These are phyloP conservation scores for Sycophila sp. DNA, from an alignment of 1,140 invertebrate species.

Conservation along the genomic window DNA sequence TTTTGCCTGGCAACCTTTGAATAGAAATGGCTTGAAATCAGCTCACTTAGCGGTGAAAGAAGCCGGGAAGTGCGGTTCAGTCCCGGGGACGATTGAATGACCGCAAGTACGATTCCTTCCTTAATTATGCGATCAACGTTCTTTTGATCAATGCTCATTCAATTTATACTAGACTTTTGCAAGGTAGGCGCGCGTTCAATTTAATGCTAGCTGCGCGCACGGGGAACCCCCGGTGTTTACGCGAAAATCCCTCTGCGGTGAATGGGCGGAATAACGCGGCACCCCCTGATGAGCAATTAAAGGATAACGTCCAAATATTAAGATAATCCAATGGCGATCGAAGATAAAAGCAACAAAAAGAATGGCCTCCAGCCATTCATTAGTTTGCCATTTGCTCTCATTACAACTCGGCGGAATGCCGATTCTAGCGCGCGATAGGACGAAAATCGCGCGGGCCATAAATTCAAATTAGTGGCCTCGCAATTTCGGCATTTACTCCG, in stretches of 20 bases:
- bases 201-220: not conserved
- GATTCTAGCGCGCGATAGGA: constrained; percentile 21
- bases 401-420: not conserved
- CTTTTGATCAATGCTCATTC: constrained; percentile 1
- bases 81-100: not conserved
- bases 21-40: constrained; percentile 35
- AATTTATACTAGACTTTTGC: too few species aligned
- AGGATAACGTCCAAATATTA: not conserved
- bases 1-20: constrained; percentile 14
- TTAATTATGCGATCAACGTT: not conserved
- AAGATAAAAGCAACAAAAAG: constrained; percentile 6
- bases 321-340: not conserved
- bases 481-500: constrained; percentile 21
- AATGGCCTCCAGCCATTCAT: constrained; percentile 2
- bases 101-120: not conserved
- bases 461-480: constrained; percentile 35
- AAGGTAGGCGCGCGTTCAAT: not conserved
- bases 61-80: not conserved
- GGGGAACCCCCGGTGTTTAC: too few species aligned
- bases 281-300: not conserved
- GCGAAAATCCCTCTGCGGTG: too few species aligned
- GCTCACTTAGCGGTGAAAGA: constrained; percentile 8
- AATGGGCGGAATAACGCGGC: too few species aligned
- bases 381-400: constrained; percentile 27
- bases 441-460: constrained; percentile 30